phyloP scores from a whole-genome alignment of 2,888 invertebrate genomes.

The Octodonta nipae region DNA sequence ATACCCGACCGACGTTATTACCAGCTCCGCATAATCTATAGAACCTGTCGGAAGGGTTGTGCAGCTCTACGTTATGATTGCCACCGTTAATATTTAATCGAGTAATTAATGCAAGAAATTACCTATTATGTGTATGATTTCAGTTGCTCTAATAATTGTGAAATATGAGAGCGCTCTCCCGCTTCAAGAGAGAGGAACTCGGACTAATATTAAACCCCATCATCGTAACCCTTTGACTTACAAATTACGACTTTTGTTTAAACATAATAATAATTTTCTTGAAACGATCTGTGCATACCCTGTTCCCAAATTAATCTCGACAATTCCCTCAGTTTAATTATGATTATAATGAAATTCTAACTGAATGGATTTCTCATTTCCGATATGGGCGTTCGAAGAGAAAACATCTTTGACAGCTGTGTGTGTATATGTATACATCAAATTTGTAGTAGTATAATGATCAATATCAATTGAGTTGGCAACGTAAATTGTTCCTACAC shows the following conservation, averaged over 20 bases:
- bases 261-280: conserved; percentile 23
- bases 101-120: conserved; percentile 42
- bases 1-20: conserved; percentile 24
- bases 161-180: conserved; percentile 33
- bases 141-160: conserved; percentile 38
- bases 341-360: conserved; percentile 20
- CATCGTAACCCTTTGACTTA: conserved; percentile 10
- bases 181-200: conserved; percentile 11
- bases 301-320: conserved; percentile 22
- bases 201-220: conserved; percentile 5
- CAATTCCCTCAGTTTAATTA: conserved; percentile 22
- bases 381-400: too few relatives aligned
- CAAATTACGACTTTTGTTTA: conserved; percentile 19
- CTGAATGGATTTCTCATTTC: too few relatives aligned
- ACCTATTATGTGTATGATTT: conserved; percentile 41
- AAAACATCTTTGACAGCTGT: too few relatives aligned
- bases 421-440: too few relatives aligned
- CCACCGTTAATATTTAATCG: conserved; percentile 39
- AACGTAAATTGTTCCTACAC: too few relatives aligned
- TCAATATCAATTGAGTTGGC: too few relatives aligned
- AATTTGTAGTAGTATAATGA: too few relatives aligned
- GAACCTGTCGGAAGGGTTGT: conserved; percentile 35
- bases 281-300: conserved; percentile 22
- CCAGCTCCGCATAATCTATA: conserved; percentile 35
- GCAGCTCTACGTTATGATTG: conserved; percentile 37